phyloP scores from a whole-genome alignment of 2,888 invertebrate genomes.

The Coecobrya sp. region DNA sequence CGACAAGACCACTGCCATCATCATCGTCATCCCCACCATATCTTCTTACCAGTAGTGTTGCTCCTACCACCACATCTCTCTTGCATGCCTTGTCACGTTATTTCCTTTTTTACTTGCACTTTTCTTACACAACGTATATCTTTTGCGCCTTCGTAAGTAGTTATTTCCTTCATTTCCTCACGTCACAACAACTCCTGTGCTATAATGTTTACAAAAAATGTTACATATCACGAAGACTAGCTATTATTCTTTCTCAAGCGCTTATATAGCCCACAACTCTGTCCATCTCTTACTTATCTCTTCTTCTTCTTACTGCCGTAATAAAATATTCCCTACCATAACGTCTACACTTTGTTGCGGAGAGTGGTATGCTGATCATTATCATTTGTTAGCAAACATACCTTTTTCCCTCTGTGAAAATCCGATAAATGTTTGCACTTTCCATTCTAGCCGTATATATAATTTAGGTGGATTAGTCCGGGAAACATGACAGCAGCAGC shows the following conservation, averaged over 20 bases:
- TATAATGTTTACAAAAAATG: constrained; percentile 41
- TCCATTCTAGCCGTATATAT: background rate
- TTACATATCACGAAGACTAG: constrained; percentile 30
- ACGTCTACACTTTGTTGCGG: background rate
- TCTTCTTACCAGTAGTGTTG: background rate
- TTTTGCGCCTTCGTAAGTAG: constrained; percentile 30
- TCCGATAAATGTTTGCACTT: constrained; percentile 22
- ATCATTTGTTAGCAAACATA: constrained; percentile 24
- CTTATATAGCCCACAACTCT: constrained; percentile 36
- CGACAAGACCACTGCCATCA: constrained; percentile 22
- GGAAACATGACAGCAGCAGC: background rate
- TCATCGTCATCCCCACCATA: constrained; percentile 6
- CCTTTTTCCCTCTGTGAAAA: background rate
- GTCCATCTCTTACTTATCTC: constrained; percentile 8
- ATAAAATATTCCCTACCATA: background rate
- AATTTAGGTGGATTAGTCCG: background rate
- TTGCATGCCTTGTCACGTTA: constrained; percentile 70
- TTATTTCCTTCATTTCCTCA: constrained; percentile 70
- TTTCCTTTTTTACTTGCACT: constrained; percentile 61
- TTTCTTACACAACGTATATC: constrained; percentile 55
- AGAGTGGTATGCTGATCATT: constrained; percentile 3
- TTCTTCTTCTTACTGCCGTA: background rate
- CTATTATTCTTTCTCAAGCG: constrained; percentile 40
- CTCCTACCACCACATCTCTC: constrained; percentile 19
- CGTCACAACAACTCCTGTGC: constrained; percentile 38